A percentile compares a stretch with the other conserved stretches of the same genome.
These are phyloP conservation scores for Tachina grossa DNA, from an alignment of 2,888 invertebrate species.

Conservation along the genomic window DNA sequence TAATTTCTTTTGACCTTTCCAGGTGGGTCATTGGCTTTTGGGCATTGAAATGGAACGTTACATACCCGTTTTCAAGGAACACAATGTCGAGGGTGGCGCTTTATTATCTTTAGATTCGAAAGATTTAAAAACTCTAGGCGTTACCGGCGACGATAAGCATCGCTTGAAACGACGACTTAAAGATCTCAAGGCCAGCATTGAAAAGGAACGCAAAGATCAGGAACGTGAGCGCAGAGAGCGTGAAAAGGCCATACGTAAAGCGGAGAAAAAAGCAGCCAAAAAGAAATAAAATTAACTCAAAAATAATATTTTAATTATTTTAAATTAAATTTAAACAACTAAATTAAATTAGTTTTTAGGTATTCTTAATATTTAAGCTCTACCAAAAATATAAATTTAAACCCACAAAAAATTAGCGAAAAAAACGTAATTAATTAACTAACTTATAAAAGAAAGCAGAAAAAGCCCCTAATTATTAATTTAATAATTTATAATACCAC, in stretches of 20 bases:
- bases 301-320: slow-evolving; percentile 62
- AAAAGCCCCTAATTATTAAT: slow-evolving; percentile 45
- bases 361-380: slow-evolving; percentile 64
- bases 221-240: slow-evolving; percentile 93
- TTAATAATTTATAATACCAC: slow-evolving; percentile 58
- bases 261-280: slow-evolving; percentile 91
- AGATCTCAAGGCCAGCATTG: slow-evolving; percentile 89
- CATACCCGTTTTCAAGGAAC: slow-evolving; percentile 93
- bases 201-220: slow-evolving; percentile 88
- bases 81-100: slow-evolving; percentile 93
- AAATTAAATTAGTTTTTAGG: slow-evolving; percentile 58
- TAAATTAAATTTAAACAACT: slow-evolving; percentile 63
- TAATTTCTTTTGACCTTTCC: slow-evolving; percentile 43
- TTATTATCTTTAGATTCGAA: slow-evolving; percentile 94
- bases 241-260: slow-evolving; percentile 93
- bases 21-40: slow-evolving; percentile 96
- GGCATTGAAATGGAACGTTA: slow-evolving; percentile 93
- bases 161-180: slow-evolving; percentile 93
- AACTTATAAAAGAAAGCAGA: slow-evolving; percentile 36
- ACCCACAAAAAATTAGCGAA: slow-evolving; percentile 69
- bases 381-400: slow-evolving; percentile 71
- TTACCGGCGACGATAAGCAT: slow-evolving; percentile 91
- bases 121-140: slow-evolving; percentile 94
- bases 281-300: slow-evolving; percentile 83
- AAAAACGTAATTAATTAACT: slow-evolving; percentile 70